Percentiles rank a stretch among this genome's conserved stretches.
phyloP scores from a whole-genome alignment of 2,113 vertebrate genomes.

The Urocitellus parryii region DNA sequence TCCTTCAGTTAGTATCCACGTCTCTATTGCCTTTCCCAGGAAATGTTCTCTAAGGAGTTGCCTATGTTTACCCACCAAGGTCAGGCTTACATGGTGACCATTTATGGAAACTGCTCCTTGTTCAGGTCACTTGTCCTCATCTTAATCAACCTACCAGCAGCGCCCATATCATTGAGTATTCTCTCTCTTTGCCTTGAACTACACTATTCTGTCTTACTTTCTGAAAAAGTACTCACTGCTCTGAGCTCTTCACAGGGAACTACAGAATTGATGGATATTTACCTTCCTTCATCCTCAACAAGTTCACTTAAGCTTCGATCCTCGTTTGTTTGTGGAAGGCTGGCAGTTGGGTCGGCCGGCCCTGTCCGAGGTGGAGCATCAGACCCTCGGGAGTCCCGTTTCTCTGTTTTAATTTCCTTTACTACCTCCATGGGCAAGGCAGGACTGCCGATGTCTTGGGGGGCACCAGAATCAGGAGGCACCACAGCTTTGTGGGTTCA shows the following conservation, averaged over 20 bases:
- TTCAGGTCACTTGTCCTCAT: neutral
- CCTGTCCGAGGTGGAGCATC: conserved; percentile 60
- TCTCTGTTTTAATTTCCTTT: conserved; percentile 66
- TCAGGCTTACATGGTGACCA: neutral
- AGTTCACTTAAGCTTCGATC: conserved; percentile 90
- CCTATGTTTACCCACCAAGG: neutral
- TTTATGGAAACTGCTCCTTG: neutral
- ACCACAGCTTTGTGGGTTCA: too few relatives aligned
- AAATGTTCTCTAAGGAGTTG: neutral
- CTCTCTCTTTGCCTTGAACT: neutral
- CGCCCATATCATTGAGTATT: neutral
- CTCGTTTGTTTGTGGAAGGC: conserved; percentile 86
- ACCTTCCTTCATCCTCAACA: conserved; percentile 91
- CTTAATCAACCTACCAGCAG: neutral
- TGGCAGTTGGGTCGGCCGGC: too few relatives aligned
- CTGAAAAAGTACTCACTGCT: conserved; percentile 44
- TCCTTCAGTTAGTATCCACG: neutral
- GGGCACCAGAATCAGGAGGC: too few relatives aligned
- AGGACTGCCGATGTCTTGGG: too few relatives aligned
- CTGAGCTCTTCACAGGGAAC: conserved; percentile 11
- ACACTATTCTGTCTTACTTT: neutral
- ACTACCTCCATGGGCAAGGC: conserved; percentile 25
- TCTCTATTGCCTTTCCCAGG: neutral
- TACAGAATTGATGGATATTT: conserved; percentile 57
- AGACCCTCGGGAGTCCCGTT: conserved; percentile 71